Evolutionary conservation across 92 coral and sea anemone species (phyloP), one percentile per base, ranked within the genome.

Genomic region (Porites lobata): DNA sequence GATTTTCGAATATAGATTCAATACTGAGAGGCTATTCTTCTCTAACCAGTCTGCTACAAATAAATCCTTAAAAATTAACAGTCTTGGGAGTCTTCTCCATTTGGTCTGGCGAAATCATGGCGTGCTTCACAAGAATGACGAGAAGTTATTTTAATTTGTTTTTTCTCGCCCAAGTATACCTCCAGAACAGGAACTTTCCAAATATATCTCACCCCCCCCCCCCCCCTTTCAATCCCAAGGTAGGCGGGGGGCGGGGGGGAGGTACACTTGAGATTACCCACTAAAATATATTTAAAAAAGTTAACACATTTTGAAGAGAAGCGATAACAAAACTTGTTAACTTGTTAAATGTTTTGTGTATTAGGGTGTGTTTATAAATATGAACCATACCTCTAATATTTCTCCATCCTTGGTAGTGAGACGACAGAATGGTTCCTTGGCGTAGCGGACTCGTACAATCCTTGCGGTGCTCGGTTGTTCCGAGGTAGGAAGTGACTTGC

Each of bases 391-490:
- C 38, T 75, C 63, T 53, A 86, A 14, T 54, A 22, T 82, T 4
- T 1, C 58, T 7, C 93, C 91, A 68, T 87, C 59, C 47, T 58
- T 71, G 26, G 20, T 51, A 5, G 83, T 84, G 8, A 93, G 84
- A 32, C 67, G 84, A 50, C 88, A 85, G 87, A 66, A 93, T 69
- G 93, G 84, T 7, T 86, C 76, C 69, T 81, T 72, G 52, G 96
- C 83, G 80, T 93, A 87, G 21, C 85, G 86, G 63, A 90, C 77
- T 57, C 93, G 93, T n/a, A 93, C 96, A 67, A 93, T 90, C 53
- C 96, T 53, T 0, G 96, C 93, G 10, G 96, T 93, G 76, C 96
- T 89, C 21, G 96, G 96, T 73, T 87, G 96, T 73, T 90, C 93
- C 1, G 92, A 89, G 58, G 96, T 90, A 4, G 93, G 81, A 52